Conservation (phyloP, 2,797 vertebrate genomes). For the Triplophysa yarkandensis region DNA sequence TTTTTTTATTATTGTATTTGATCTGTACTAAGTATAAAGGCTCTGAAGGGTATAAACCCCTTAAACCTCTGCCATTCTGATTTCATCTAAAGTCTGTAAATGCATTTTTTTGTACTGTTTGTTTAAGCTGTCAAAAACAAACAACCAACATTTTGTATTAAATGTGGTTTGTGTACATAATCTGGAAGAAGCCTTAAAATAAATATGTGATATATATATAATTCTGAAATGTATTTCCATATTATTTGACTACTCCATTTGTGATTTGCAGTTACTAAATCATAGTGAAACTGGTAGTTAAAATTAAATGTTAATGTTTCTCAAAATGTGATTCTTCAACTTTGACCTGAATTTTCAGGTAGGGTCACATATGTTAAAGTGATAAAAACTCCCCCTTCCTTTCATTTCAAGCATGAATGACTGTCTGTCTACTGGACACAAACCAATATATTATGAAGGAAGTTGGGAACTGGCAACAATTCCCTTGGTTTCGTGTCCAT, state of each 20-base stretch:
- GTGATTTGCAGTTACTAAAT: neutral
- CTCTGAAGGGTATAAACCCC: too few species aligned
- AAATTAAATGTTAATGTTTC: too few species aligned
- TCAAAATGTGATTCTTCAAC: too few species aligned
- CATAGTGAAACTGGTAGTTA: too few species aligned
- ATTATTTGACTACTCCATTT: neutral
- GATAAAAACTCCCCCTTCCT: too few species aligned
- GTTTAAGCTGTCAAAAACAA: slow-evolving; percentile 9
- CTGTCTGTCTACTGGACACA: too few species aligned
- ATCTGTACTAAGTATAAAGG: neutral
- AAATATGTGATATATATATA: slow-evolving; percentile 39
- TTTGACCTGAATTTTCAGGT: too few species aligned
- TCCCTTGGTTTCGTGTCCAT: too few species aligned
- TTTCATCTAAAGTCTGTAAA: slow-evolving; percentile 25
- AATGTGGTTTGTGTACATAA: slow-evolving; percentile 5
- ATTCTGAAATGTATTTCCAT: neutral
- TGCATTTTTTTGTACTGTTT: neutral
- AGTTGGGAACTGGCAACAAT: too few species aligned
- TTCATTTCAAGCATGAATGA: too few species aligned
- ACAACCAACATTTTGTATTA: neutral
- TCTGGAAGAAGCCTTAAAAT: slow-evolving; percentile 48
- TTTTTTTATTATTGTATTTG: neutral
- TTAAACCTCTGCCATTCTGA: neutral
- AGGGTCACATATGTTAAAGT: too few species aligned
- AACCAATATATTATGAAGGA: too few species aligned